Base-by-base conservation (phyloP, 2,888 invertebrate species). In the Gryllus longicercus region DNA sequence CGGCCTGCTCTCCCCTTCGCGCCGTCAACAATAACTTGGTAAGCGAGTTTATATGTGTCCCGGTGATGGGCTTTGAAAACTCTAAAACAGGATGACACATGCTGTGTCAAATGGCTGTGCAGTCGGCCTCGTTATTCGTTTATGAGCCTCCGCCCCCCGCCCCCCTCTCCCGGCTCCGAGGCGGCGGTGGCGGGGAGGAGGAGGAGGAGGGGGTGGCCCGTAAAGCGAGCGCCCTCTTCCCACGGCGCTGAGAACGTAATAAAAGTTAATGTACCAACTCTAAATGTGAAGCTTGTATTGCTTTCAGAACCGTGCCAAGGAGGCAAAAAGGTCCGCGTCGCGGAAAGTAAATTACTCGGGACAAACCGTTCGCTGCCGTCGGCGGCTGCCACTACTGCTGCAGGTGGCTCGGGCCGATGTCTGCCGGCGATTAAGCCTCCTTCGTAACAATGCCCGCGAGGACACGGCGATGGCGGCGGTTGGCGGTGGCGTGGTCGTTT, bases 11-110 rank as follows among this genome's bases (percentile, higher is more conserved):
- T 63, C 63, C 63, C n/a, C 63, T 63, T 18, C n/a, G 14, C 63
- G n/a, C 63, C n/a, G 63, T 63, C 63, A 63, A 63, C 63, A 63
- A 63, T 63, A 63, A 63, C 63, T 63, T 63, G 63, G 63, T 63
- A 63, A 63, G 63, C n/a, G 63, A 63, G 63, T 63, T 63, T 63
- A 63, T 38, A 38, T 38, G 8, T 63, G 63, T 63, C n/a, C 63
- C 63, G n/a, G 63, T n/a, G 63, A 63, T 63, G 63, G 63, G 16
- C 63, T 63, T 63, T 63, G 16, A 63, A 63, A 63, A 63, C 63
- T 63, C 63, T 63, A 63, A 63, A 63, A 63, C 63, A 63, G 63
- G 63, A 63, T n/a, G 63, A 63, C 63, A 63, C 63, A 63, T 63
- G 63, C 63, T 18, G 14, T 63, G 63, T 63, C 63, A 63, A 63